Evolutionary conservation across 2,888 invertebrate species (phyloP).

Genomic region (Orthonevra nobilis): DNA sequence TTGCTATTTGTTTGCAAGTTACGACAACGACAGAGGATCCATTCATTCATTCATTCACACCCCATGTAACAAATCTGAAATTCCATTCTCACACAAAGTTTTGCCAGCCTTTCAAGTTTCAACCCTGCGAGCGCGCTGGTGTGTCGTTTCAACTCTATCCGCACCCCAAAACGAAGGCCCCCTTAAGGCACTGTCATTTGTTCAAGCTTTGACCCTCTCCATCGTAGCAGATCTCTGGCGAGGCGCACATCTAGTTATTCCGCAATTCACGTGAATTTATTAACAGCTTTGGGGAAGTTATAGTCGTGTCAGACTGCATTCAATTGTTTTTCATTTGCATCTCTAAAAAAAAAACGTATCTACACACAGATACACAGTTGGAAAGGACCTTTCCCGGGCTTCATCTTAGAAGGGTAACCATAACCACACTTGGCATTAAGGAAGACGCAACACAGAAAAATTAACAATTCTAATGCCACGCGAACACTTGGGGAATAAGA

Average conservation of each 20-base stretch:
- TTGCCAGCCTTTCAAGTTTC: too few species aligned
- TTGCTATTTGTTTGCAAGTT: conserved; percentile 51
- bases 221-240: too few species aligned
- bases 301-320: conserved; percentile 62
- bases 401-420: conserved; percentile 52
- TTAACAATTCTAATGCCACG: conserved; percentile 64
- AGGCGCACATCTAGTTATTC: conserved; percentile 43
- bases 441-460: conserved; percentile 36
- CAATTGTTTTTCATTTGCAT: conserved; percentile 68
- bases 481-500: conserved; percentile 61
- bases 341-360: conserved; percentile 41
- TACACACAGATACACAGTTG: conserved; percentile 12
- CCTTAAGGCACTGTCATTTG: conserved; percentile 50
- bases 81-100: conserved; percentile 41
- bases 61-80: conserved; percentile 49
- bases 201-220: conserved; percentile 26
- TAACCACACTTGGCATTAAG: conserved; percentile 39
- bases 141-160: too few species aligned
- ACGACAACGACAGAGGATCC: conserved; percentile 44
- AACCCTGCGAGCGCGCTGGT: conserved; percentile 42
- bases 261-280: conserved; percentile 64
- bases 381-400: conserved; percentile 44
- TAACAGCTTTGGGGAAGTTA: conserved; percentile 63
- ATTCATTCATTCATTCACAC: conserved; percentile 49
- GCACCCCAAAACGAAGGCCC: conserved; percentile 4